Conservation (phyloP, 2,888 invertebrate genomes). For the Peribatodes rhomboidaria region DNA sequence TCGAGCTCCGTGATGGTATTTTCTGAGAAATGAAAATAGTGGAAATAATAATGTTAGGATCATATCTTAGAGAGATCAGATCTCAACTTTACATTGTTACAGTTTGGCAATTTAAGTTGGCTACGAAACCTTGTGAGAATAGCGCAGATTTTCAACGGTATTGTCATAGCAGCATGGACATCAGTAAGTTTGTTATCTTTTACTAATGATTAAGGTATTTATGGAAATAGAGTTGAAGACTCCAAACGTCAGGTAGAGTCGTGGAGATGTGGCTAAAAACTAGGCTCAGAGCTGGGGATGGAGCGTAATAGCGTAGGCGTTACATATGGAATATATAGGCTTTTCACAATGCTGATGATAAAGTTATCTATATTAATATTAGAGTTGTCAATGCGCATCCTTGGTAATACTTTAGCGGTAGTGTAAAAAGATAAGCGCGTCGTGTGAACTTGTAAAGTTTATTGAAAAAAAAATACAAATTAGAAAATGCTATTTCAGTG, state of each 20-base stretch:
- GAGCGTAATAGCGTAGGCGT: no score
- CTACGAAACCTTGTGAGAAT: constrained; percentile 4
- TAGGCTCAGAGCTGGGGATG: no score
- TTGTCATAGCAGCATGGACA: constrained; percentile 10
- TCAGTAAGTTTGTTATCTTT: background rate
- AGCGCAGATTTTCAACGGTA: constrained; percentile 15
- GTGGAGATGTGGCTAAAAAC: no score
- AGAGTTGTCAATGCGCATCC: no score
- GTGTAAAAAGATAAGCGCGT: no score
- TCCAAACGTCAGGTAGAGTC: background rate
- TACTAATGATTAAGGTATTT: background rate
- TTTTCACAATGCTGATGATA: no score
- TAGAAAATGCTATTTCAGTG: no score
- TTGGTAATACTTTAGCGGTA: no score
- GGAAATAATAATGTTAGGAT: constrained; percentile 40
- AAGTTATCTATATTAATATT: no score
- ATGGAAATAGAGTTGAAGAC: background rate
- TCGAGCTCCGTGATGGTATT: constrained; percentile 55
- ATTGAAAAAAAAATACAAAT: no score
- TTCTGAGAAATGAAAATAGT: constrained; percentile 51
- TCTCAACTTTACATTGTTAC: constrained; percentile 34
- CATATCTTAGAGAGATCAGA: constrained; percentile 23
- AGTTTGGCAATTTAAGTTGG: constrained; percentile 29
- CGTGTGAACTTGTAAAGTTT: no score
- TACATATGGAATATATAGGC: no score